A percentile compares a stretch with the other conserved stretches of the same genome.
phyloP scores from a whole-genome alignment of 2,888 invertebrate genomes.

The Stramonita haemastoma region DNA sequence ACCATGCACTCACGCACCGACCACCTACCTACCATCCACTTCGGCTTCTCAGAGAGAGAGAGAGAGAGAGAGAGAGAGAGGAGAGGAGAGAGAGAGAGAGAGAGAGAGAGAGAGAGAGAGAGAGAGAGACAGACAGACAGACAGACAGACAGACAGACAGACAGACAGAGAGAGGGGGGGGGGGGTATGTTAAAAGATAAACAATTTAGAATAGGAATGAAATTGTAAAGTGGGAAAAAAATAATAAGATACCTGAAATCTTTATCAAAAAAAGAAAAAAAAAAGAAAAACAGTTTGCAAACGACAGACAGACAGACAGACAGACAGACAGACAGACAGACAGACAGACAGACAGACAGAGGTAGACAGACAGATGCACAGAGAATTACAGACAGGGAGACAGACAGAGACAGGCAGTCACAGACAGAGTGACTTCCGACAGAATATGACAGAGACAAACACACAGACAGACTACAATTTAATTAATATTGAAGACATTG shows the following conservation, averaged over 20 bases:
- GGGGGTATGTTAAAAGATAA: too few species aligned
- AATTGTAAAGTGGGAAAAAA: not conserved
- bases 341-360: not conserved
- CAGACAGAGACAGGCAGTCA: not conserved
- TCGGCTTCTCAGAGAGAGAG: not conserved
- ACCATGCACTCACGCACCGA: too few species aligned
- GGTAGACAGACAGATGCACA: not conserved
- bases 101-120: conserved; percentile 17
- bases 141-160: not conserved
- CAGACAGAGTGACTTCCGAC: not conserved
- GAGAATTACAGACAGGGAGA: not conserved
- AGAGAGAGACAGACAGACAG: not conserved
- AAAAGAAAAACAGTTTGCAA: too few species aligned
- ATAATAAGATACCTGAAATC: not conserved
- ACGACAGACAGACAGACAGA: too few species aligned
- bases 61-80: not conserved
- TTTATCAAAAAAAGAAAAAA: too few species aligned
- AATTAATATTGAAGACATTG: too few species aligned
- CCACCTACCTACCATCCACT: too few species aligned
- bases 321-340: too few species aligned
- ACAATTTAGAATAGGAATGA: too few species aligned
- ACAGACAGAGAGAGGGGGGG: not conserved
- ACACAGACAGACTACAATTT: too few species aligned
- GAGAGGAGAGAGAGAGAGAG: not conserved
- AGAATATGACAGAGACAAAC: not conserved